Evolutionary conservation across 2,797 vertebrate species (phyloP), one percentile per base, ranked within the genome.

Genomic region (Sebastes taczanowskii): DNA sequence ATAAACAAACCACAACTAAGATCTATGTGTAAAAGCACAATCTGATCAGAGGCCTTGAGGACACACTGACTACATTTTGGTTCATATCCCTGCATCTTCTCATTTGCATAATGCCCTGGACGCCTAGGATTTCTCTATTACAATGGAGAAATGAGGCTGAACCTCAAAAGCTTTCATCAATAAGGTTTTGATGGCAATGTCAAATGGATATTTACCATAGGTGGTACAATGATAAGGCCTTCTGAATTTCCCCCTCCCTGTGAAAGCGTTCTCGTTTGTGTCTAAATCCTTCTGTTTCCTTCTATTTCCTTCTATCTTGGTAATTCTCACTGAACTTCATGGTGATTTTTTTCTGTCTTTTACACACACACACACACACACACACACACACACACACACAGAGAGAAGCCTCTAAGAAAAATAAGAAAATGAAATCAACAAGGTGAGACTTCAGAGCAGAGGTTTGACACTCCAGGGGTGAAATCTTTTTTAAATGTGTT

Each of bases 81-180:
- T 38, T 80, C 20, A 59, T 59, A 62, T 73, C 35, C 20, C 38
- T 77, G 71, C n/a, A 80, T 27, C 30, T 55, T 61, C 38, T 63
- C 16, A 58, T 81, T 74, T 78, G 22, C 64, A 81, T 77, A 74
- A 77, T 82, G 65, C 64, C 22, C 11, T 6, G 60, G 42, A 82
- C 25, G 71, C 34, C 4, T 11, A 32, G 5, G 22, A 59, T 34
- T 74, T 72, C 27, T 85, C 27, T 61, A 84, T 84, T 84, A 74
- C 27, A 71, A 46, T 11, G 16, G 11, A 53, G 53, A 85, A 89
- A 83, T 77, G 30, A 84, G 63, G 72, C 71, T 66, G 16, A 76
- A 46, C 66, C 35, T 20, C 3, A 38, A 55, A 76, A 23, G 74
- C 68, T 71, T 73, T 60, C 16, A 34, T 77, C 78, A 71, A 25